A percentile compares a stretch with the other conserved stretches of the same genome.
Evolutionary conservation across 2,113 vertebrate species (phyloP).

Genomic region (Hyperopisus bebe): DNA sequence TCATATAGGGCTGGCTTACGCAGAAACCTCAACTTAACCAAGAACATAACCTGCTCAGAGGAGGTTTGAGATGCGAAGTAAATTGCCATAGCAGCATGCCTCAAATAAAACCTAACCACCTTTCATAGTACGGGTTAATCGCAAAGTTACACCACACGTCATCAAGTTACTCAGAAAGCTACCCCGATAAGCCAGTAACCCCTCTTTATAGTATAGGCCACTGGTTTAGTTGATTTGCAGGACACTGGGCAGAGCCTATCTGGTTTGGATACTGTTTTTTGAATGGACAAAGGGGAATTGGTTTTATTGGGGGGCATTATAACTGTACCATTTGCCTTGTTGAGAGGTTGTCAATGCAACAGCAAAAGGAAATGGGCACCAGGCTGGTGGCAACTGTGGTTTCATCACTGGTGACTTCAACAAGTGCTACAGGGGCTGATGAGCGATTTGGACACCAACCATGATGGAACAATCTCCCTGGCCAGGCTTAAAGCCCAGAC

Average conservation of each 20-base stretch:
- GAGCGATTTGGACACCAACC: background rate
- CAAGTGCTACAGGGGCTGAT: background rate
- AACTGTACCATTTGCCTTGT: background rate
- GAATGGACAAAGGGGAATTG: background rate
- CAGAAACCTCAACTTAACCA: too few species aligned
- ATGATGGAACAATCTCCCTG: background rate
- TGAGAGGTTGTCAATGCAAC: background rate
- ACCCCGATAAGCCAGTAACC: too few species aligned
- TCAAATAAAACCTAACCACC: too few species aligned
- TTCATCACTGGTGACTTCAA: background rate
- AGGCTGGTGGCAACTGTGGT: background rate
- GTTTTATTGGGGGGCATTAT: background rate
- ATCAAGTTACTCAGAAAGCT: too few species aligned
- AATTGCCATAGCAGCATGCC: too few species aligned
- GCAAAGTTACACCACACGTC: too few species aligned
- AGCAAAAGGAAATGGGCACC: background rate
- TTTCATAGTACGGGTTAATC: too few species aligned
- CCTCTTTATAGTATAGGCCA: too few species aligned
- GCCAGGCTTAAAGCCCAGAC: background rate
- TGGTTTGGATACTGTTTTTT: background rate
- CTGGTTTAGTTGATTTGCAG: background rate
- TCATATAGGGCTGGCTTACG: too few species aligned
- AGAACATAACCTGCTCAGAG: too few species aligned
- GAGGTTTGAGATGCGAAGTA: too few species aligned
- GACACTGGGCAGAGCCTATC: background rate